A percentile compares a stretch with the other conserved stretches of the same genome.
phyloP scores from a whole-genome alignment of 37 sponge, comb jelly and placozoan genomes.

The Chondrosia reniformis region DNA sequence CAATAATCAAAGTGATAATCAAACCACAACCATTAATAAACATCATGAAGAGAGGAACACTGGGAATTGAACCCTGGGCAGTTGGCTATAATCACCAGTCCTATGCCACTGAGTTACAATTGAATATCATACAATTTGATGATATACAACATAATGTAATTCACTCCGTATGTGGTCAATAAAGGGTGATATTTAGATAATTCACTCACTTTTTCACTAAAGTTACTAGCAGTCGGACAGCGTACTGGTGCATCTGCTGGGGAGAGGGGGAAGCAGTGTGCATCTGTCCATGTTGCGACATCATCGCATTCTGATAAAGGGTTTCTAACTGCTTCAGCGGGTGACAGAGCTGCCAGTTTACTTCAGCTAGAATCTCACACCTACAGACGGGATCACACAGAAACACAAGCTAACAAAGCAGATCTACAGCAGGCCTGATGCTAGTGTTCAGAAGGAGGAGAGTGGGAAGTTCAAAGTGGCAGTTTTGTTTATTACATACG shows the following conservation, averaged over 20 bases:
- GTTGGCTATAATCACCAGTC: too few species aligned
- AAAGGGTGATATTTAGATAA: too few species aligned
- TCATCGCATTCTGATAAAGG: background rate
- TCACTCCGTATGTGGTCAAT: too few species aligned
- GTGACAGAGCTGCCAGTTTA: constrained; percentile 66
- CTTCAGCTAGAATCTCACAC: constrained; percentile 81
- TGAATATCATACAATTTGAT: too few species aligned
- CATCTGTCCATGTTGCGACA: background rate
- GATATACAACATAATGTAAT: too few species aligned
- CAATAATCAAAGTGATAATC: too few species aligned
- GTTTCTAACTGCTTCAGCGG: constrained; percentile 48
- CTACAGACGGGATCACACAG: constrained; percentile 13
- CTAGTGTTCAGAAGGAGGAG: background rate
- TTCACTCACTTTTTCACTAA: constrained; percentile 18
- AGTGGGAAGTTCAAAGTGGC: background rate
- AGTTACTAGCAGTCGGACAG: background rate
- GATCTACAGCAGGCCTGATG: background rate
- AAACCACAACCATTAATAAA: too few species aligned
- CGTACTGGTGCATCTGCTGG: background rate
- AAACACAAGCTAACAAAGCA: background rate
- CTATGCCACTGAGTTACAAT: too few species aligned
- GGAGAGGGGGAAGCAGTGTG: background rate
- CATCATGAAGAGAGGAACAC: too few species aligned
- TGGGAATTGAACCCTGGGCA: too few species aligned
- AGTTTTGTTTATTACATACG: background rate